Conservation (phyloP, 1,140 invertebrate species). For the Aplysia californica region DNA sequence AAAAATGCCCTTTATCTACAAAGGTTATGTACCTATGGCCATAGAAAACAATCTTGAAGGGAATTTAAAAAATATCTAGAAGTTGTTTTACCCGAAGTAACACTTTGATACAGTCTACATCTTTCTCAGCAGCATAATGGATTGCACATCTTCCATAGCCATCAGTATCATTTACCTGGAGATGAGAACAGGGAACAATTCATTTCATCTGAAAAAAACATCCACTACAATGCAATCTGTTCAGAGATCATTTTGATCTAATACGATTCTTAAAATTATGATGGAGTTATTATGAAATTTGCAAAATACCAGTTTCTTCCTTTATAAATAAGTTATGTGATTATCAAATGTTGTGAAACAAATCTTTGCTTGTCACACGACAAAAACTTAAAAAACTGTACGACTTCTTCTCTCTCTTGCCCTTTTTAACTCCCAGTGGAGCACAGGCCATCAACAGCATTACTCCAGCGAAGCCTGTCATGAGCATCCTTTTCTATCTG, state of each 20-base stretch:
- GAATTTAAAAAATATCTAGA: neutral
- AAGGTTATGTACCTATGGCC: neutral
- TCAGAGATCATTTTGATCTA: neutral
- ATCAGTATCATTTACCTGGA: slow-evolving; percentile 60
- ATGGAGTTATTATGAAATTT: neutral
- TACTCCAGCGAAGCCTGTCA: too few relatives aligned
- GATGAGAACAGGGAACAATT: neutral
- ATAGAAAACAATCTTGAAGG: neutral
- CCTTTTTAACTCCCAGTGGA: too few relatives aligned
- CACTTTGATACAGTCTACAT: slow-evolving; percentile 43
- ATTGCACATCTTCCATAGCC: slow-evolving; percentile 61
- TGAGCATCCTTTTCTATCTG: too few relatives aligned
- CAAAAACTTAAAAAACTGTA: too few relatives aligned
- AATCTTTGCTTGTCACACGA: neutral
- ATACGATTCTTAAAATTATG: neutral
- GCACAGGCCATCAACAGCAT: too few relatives aligned
- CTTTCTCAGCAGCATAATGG: slow-evolving; percentile 64
- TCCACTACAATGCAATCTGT: neutral
- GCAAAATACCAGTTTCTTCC: neutral
- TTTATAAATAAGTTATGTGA: neutral
- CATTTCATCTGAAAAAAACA: neutral
- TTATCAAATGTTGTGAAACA: neutral
- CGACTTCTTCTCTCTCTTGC: too few relatives aligned
- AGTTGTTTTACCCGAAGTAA: slow-evolving; percentile 5
- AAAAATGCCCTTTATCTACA: neutral